Percentiles rank a stretch among this genome's conserved stretches.
Conservation (phyloP, 37 sponge, comb jelly and placozoan genomes). For the Halichondria panicea region DNA sequence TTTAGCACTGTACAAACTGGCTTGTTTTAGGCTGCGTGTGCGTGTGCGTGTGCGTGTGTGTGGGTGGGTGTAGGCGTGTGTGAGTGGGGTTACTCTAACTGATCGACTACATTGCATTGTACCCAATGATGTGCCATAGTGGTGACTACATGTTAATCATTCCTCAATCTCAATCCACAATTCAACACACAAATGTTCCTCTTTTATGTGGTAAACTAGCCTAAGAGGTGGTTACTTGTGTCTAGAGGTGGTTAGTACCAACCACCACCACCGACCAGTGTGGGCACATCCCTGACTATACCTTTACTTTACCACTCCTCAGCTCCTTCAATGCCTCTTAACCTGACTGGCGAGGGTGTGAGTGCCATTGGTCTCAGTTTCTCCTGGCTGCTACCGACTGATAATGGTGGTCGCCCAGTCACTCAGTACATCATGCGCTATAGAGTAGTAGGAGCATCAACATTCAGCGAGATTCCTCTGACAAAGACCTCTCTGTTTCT, state of each 20-base stretch:
- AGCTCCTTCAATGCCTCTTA: slow-evolving; percentile 8
- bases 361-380: background rate
- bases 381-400: slow-evolving; percentile 5
- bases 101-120: background rate
- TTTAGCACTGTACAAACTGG: too few relatives aligned
- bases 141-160: background rate
- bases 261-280: background rate
- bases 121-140: background rate
- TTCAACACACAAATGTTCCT: slow-evolving; percentile 4
- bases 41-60: slow-evolving; percentile 10
- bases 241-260: background rate
- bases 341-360: background rate
- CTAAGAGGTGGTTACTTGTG: background rate
- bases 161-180: background rate
- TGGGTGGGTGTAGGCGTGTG: slow-evolving; percentile 14
- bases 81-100: background rate
- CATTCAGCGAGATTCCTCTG: too few relatives aligned
- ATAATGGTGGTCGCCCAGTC: slow-evolving; percentile 24
- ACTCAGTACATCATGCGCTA: background rate
- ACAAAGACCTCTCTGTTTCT: too few relatives aligned
- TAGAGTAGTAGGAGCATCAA: too few relatives aligned
- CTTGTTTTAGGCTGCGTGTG: slow-evolving; percentile 31
- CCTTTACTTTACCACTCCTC: background rate
- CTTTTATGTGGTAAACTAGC: background rate
- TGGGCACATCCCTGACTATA: background rate